These are phyloP conservation scores for Cacatua alba DNA, from an alignment of 2,113 vertebrate species.

Conservation along the genomic window DNA sequence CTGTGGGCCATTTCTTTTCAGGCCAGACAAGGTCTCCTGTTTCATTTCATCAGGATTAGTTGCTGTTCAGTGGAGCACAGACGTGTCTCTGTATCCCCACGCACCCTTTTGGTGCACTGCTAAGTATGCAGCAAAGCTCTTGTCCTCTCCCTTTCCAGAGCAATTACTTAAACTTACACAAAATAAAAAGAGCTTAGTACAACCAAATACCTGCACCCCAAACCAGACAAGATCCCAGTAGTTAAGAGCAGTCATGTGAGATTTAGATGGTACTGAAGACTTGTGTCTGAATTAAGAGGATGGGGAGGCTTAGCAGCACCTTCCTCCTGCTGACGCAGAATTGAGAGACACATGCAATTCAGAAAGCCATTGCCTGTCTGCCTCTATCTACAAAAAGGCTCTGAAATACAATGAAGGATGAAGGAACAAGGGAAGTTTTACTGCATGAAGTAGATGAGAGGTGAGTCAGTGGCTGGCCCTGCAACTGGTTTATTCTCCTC, in stretches of 20 bases:
- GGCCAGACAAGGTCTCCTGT: background rate
- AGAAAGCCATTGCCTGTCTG: background rate
- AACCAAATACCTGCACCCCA: background rate
- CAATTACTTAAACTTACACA: background rate
- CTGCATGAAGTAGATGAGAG: background rate
- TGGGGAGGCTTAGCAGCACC: background rate
- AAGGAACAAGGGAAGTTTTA: background rate
- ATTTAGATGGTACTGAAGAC: background rate
- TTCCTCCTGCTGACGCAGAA: background rate
- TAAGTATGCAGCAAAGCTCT: background rate
- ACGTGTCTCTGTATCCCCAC: background rate
- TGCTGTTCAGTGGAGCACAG: background rate
- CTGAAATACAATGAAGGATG: background rate
- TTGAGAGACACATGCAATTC: fast-evolving
- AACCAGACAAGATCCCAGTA: background rate
- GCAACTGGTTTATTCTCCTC: background rate
- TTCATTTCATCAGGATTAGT: background rate
- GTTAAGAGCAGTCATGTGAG: background rate
- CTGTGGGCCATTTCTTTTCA: background rate
- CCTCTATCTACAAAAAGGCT: background rate
- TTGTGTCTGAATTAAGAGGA: background rate
- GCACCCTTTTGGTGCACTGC: background rate
- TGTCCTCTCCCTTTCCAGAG: background rate
- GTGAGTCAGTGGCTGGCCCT: background rate
- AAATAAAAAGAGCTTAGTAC: background rate